These are phyloP conservation scores for Coregonus suidteri DNA, from an alignment of 2,797 vertebrate genomes.

Conservation along the genomic window DNA sequence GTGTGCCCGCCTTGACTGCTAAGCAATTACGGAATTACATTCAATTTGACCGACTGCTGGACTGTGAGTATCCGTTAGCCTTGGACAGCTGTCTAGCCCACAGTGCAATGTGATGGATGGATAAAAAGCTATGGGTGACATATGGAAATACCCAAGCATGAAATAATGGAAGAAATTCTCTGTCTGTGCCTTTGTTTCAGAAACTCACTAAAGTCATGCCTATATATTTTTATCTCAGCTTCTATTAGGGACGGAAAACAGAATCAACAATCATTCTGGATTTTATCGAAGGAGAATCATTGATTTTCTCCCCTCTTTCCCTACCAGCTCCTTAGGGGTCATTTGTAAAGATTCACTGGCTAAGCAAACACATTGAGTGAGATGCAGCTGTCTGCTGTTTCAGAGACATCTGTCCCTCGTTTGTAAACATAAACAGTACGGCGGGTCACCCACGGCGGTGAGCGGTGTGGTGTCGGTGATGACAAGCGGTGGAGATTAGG, in stretches of 20 bases:
- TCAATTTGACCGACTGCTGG: too few relatives aligned
- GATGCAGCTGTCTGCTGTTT: slow-evolving; percentile 43
- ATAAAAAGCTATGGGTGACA: slow-evolving; percentile 29
- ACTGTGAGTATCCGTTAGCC: too few relatives aligned
- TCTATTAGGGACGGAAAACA: not conserved
- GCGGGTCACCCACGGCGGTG: too few relatives aligned
- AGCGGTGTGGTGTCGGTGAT: too few relatives aligned
- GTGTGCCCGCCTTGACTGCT: too few relatives aligned
- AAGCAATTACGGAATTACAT: too few relatives aligned
- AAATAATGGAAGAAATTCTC: slow-evolving; percentile 14
- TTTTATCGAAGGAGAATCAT: not conserved
- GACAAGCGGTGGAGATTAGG: too few relatives aligned
- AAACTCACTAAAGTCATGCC: slow-evolving; percentile 26
- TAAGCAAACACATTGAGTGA: slow-evolving; percentile 27
- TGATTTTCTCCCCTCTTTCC: not conserved
- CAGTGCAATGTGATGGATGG: slow-evolving; percentile 72
- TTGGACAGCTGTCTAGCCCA: too few relatives aligned
- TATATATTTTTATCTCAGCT: not conserved
- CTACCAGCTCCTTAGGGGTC: slow-evolving; percentile 15
- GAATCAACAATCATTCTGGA: not conserved
- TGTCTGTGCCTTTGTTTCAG: slow-evolving; percentile 47
- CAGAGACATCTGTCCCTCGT: too few relatives aligned
- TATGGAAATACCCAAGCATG: too few relatives aligned
- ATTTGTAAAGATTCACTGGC: slow-evolving; percentile 48
- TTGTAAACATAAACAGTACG: too few relatives aligned